A percentile compares a stretch with the other conserved stretches of the same genome.
These are phyloP conservation scores for Melanerpes aurifrons DNA, from an alignment of 2,113 vertebrate species.

Conservation along the genomic window DNA sequence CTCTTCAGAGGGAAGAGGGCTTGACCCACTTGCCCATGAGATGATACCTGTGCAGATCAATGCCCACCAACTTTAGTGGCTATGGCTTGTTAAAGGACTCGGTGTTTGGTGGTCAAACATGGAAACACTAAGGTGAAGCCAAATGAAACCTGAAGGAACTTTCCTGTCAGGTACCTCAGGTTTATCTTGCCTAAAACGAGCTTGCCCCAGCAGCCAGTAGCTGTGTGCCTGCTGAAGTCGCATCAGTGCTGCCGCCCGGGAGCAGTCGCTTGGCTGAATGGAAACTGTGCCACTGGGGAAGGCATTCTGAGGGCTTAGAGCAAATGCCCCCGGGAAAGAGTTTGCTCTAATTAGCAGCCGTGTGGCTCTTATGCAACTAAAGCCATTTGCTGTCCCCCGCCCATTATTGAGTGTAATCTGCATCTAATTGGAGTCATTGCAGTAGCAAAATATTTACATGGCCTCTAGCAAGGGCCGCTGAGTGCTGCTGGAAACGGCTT, in stretches of 20 bases:
- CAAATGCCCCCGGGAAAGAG: background rate
- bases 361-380: background rate
- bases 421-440: background rate
- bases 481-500: background rate
- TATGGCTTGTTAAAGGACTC: rapidly evolving
- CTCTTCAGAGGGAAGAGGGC: background rate
- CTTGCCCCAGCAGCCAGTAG: background rate
- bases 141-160: background rate
- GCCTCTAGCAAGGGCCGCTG: background rate
- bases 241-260: background rate
- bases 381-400: background rate
- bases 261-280: rapidly evolving
- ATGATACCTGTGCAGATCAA: background rate
- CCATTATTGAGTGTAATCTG: background rate
- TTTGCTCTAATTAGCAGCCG: background rate
- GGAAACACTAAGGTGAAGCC: background rate
- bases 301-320: background rate
- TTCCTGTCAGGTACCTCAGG: background rate
- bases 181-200: background rate
- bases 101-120: background rate
- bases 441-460: background rate
- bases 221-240: background rate
- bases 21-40: background rate
- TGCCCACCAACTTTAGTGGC: background rate
- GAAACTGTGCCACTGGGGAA: background rate